A percentile compares a stretch with the other conserved stretches of the same genome.
phyloP scores from a whole-genome alignment of 2,888 invertebrate genomes.

The Dasysyrphus albostriatus region DNA sequence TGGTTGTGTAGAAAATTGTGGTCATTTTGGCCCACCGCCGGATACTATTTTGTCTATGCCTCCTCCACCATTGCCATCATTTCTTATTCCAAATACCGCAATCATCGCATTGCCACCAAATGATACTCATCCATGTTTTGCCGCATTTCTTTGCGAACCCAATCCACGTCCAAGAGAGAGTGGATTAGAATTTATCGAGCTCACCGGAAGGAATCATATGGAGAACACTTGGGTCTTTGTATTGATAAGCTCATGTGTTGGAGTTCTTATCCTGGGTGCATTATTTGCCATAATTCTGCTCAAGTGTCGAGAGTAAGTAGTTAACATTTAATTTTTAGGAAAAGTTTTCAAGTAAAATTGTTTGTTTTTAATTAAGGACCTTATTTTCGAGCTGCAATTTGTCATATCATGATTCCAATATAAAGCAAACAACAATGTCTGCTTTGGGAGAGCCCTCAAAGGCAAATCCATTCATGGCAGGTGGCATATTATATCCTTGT shows the following conservation, averaged over 20 bases:
- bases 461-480: slow-evolving; percentile 84
- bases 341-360: background rate
- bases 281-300: slow-evolving; percentile 91
- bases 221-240: slow-evolving; percentile 94
- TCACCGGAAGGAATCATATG: slow-evolving; percentile 87
- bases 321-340: background rate
- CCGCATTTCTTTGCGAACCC: slow-evolving; percentile 87
- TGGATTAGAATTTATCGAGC: slow-evolving; percentile 91
- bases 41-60: slow-evolving; percentile 93
- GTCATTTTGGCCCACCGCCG: slow-evolving; percentile 86
- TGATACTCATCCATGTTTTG: slow-evolving; percentile 88
- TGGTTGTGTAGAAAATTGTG: slow-evolving; percentile 82
- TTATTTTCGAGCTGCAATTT: slow-evolving; percentile 80
- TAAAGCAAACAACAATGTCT: slow-evolving; percentile 86
- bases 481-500: slow-evolving; percentile 86
- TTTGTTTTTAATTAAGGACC: slow-evolving; percentile 55
- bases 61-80: slow-evolving; percentile 92
- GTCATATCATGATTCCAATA: slow-evolving; percentile 83
- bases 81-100: slow-evolving; percentile 85
- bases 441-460: slow-evolving; percentile 85
- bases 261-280: slow-evolving; percentile 91
- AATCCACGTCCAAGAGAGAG: slow-evolving; percentile 85
- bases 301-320: slow-evolving; percentile 91
- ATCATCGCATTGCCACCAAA: slow-evolving; percentile 83
- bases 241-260: slow-evolving; percentile 91